Base-by-base conservation (phyloP, 2,797 vertebrate genomes). In the Bradypus variegatus region DNA sequence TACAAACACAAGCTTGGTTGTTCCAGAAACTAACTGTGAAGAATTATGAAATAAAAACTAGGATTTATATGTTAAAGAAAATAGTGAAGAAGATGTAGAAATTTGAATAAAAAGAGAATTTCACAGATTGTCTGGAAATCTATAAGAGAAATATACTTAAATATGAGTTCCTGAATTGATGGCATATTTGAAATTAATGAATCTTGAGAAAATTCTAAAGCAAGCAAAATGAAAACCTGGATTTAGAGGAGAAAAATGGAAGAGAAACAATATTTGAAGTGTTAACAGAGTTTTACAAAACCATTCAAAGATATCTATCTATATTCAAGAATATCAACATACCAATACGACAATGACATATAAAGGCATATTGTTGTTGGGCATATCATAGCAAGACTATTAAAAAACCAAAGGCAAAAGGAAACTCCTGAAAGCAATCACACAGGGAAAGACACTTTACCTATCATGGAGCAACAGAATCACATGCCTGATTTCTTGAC, bases 361-460 rank as follows among this genome's bases (percentile, higher is more conserved):
- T 48, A 41, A 27, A 84, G n/a, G 6, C 48, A n/a, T n/a, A 50
- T 50, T 50, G 48, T 50, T 41, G 65, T 77, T 53, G 45, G 29
- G n/a, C 19, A 14, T 1, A 21, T n/a, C 21, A 2, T 1, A 18
- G 16, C 38, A 36, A 65, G 29, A 12, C 3, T 38, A 6, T 6
- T 33, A 27, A 53, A 65, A 65, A 62, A 38, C 6, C 25, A 53
- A 82, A 18, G 38, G 9, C 48, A 12, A 18, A 21, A 38, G 25
- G 4, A 53, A 82, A 50, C 36, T 12, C 19, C n/a, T 29, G 48
- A 36, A 78, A 21, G 31, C 15, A 36, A 21, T 23, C 18, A 31
- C 23, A 81, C 21, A 81, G 36, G 31, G 29, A n/a, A 62, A 38
- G 5, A 7, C 5, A 5, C 33, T 2, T 5, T 25, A 29, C 18